phyloP scores from a whole-genome alignment of 1,140 invertebrate genomes.

The Magallana gigas region DNA sequence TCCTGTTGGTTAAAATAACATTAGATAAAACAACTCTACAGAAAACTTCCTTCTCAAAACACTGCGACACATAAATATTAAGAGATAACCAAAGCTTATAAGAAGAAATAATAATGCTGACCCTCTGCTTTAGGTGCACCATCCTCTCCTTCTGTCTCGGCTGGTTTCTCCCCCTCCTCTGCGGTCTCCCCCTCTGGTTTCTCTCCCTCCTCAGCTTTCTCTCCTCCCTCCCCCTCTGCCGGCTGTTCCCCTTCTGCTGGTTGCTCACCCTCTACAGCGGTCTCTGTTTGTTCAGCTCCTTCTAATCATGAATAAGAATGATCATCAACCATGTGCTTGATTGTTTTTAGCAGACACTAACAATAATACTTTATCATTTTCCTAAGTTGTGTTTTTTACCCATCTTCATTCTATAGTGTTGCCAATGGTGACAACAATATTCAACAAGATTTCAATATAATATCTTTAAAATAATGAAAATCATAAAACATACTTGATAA shows the following conservation, averaged over 20 bases:
- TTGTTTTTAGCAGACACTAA: too few species aligned
- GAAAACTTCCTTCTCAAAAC: neutral
- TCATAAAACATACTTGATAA: neutral
- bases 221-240: constrained; percentile 55
- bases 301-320: constrained; percentile 2
- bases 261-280: constrained; percentile 39
- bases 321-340: too few species aligned
- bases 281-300: constrained; percentile 33
- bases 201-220: constrained; percentile 50
- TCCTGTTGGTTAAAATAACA: constrained; percentile 9
- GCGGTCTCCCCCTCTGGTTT: constrained; percentile 40
- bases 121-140: constrained; percentile 27
- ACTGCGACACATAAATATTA: neutral
- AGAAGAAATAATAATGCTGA: neutral
- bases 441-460: too few species aligned
- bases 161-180: constrained; percentile 42
- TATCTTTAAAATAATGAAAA: too few species aligned
- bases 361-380: too few species aligned
- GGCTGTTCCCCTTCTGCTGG: constrained; percentile 52
- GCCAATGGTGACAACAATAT: too few species aligned
- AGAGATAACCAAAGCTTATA: neutral
- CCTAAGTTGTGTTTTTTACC: too few species aligned
- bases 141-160: constrained; percentile 41
- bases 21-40: neutral
- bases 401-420: too few species aligned